Evolutionary conservation across 2,888 invertebrate species (phyloP), one percentile per base, ranked within the genome.

Genomic region (Polydrusus cervinus): DNA sequence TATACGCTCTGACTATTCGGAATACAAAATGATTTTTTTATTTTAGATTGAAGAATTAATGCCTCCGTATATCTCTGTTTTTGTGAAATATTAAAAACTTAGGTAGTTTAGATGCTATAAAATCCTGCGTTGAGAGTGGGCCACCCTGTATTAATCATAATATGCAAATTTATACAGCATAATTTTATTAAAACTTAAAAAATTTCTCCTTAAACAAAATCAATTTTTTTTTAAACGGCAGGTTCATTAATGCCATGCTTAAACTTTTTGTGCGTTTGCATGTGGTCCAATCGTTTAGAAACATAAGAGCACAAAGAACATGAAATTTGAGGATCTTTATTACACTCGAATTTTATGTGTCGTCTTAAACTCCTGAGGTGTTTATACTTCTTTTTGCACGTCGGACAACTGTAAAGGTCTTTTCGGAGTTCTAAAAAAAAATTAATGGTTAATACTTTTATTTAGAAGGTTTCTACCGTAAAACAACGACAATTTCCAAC

Each of bases 321-420:
- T 16, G 76, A 71, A 68, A 82, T 80, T 20, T 78, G 78, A 49
- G 79, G 80, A 40, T 75, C 79, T 60, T 81, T 82, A 47, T 79
- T 80, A 55, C 82, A 83, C 65, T 82, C 81, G 66, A 81, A 83
- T 3, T 78, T 78, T 60, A 78, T 75, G 65, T 83, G 83, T 34
- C 80, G 79, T 61, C 76, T 80, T 8, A 82, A 49, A 3, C 81
- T 82, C 3, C 79, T 78, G 45, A 79, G 78, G 38, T 80, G 79
- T 43, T 75, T 78, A 74, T 83, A 83, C 72, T 78, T 78, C 55
- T 79, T 80, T 38, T 61, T 43, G 71, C 79, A 80, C 16, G 55
- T 71, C 10, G 68, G 57, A 55, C 80, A 80, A 14, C 74, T 77
- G 55, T 80, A 82, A 1, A 69, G 55, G 20, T 67, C 66, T 43